Base-by-base conservation (phyloP, 2,797 vertebrate genomes). In the Tympanoctomys barrerae region DNA sequence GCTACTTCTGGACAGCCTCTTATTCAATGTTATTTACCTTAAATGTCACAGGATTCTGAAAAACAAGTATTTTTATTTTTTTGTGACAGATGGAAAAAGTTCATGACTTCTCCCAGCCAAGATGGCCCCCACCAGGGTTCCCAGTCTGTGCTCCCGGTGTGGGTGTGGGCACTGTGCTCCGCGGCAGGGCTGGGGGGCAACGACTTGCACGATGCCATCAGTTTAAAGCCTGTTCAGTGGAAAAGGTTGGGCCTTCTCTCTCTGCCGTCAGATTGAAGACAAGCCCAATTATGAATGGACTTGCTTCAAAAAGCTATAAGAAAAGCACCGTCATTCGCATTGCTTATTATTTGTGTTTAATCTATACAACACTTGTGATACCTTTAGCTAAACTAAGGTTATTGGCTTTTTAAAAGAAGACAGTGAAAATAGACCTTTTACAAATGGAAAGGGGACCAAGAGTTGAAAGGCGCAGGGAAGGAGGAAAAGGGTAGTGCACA, bases 251-350 rank as follows among this genome's bases (percentile, higher is more conserved):
- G 1, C 14, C 8, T 78, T 64, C 54, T 92, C 81, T 95, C n/a
- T 87, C 14, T 96, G 24, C 57, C 46, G 1, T 11, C 93, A 33
- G 90, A 90, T n/a, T 82, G 77, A 78, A 70, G 71, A 91, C 31
- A 52, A 49, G n/a, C 90, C 96, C 77, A 24, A 57, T 3, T 14
- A 28, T 46, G 78, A 82, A n/a, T n/a, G 84, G 86, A 62, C 2
- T 13, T 18, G 24, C 90, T 21, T 57, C 8, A 13, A 16, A 24
- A 31, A 39, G 31, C 66, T 87, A 14, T 5, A 57, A 64, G 62
- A 71, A 0, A 0, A 91, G 54, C 22, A 49, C 0, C 2, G 46
- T 77, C 14, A 9, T 24, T 94, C 95, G 64, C 16, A 71, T 24
- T 61, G 4, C 31, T 81, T 88, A 54, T 89, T 7, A 75, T 75